Evolutionary conservation across 2,797 vertebrate species (phyloP), one percentile per base, ranked within the genome.

Genomic region (Pipistrellus kuhlii): DNA sequence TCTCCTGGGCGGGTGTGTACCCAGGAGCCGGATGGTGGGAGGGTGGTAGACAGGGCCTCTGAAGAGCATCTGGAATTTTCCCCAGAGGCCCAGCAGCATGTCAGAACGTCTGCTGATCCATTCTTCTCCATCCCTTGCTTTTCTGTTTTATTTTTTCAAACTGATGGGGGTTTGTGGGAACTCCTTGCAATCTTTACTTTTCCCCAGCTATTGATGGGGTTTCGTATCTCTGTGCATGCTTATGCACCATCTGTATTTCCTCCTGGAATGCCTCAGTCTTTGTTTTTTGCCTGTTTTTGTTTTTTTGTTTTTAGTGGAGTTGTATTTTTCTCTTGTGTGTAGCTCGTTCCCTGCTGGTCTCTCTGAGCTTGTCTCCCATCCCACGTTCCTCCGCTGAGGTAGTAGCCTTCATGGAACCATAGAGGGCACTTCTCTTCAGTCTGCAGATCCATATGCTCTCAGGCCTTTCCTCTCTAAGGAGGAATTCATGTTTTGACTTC

Each of bases 61-160:
- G 46, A 48, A 53, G 73, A 25, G 48, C 8, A 1, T 23, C 8
- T 15, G 10, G 21, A 53, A 62, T 66, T 71, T 64, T 53, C 71
- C 81, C 18, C 38, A 69, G 53, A 59, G 30, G 55, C n/a, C 75
- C 57, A 20, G 14, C 51, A 69, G 27, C 23, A 4, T 17, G 1
- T 12, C 1, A 64, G n/a, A 92, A 71, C 6, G 0, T 44, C 90
- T 23, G 46, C 30, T 10, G 3, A 46, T 55, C 53, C 20, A 1
- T 68, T 92, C 80, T 55, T 94, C 86, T 69, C 93, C 88, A 68
- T 2, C 5, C 13, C 64, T 69, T 86, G 72, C 41, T 41, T 81
- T 59, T 85, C 73, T 53, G 53, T 72, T 91, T 59, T 57, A 10
- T 62, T 76, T 86, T 86, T 44, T 41, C 38, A 25, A 20, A 53